These are phyloP conservation scores for Xiphophorus hellerii DNA, from an alignment of 2,113 vertebrate species.

Conservation along the genomic window DNA sequence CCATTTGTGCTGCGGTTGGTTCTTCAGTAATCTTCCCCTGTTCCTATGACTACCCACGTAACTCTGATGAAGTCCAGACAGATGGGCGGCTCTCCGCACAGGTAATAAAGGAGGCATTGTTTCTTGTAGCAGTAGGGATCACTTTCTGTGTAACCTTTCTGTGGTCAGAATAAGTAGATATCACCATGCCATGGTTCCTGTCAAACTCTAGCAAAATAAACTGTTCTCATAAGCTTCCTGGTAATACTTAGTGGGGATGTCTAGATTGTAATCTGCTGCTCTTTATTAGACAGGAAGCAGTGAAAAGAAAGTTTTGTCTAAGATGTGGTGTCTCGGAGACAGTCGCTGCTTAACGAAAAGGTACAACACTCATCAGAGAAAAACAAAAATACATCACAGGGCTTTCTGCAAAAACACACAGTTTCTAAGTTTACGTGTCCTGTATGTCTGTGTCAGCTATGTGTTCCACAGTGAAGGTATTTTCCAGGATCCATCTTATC, in stretches of 20 bases:
- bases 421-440: background rate
- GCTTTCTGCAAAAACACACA: background rate
- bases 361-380: constrained; percentile 20
- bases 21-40: constrained; percentile 73
- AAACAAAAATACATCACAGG: background rate
- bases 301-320: constrained; percentile 54
- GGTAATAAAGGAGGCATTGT: constrained; percentile 63
- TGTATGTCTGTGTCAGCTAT: constrained; percentile 52
- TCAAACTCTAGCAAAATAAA: background rate
- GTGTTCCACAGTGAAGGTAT: constrained; percentile 75
- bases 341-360: constrained; percentile 70
- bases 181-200: background rate
- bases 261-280: background rate
- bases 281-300: constrained; percentile 21
- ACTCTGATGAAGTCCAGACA: constrained; percentile 20
- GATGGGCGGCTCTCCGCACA: constrained; percentile 25
- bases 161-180: background rate
- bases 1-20: constrained; percentile 62
- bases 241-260: background rate
- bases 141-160: background rate
- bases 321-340: constrained; percentile 78
- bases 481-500: constrained; percentile 65
- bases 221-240: background rate
- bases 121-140: background rate
- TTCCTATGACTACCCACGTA: constrained; percentile 75